phyloP scores from a whole-genome alignment of 2,888 invertebrate genomes.

The Philereme vetulata region DNA sequence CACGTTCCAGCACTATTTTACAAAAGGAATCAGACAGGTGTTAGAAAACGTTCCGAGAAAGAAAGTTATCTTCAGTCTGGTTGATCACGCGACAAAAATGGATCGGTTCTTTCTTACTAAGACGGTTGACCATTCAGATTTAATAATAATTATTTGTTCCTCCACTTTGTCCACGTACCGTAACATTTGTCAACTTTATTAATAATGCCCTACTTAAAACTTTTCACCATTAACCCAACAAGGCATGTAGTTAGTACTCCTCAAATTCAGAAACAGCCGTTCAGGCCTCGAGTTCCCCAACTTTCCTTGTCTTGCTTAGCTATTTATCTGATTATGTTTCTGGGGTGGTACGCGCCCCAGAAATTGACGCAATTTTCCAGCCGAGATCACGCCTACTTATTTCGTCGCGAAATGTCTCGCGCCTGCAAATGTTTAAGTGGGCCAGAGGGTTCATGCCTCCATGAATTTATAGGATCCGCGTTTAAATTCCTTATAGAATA shows the following conservation, averaged over 20 bases:
- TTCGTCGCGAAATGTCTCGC: constrained; percentile 67
- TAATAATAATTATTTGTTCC: background rate
- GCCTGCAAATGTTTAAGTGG: constrained; percentile 60
- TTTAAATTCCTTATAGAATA: constrained; percentile 63
- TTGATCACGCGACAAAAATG: constrained; percentile 29
- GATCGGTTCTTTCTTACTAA: constrained; percentile 1
- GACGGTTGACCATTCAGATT: background rate
- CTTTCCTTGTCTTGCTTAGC: constrained; percentile 53
- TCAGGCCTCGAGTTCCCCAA: constrained; percentile 38
- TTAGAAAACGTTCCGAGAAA: constrained; percentile 32
- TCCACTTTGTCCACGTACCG: background rate
- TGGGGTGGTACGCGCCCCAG: constrained; percentile 55
- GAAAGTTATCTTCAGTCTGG: constrained; percentile 36
- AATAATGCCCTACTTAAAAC: constrained; percentile 9
- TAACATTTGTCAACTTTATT: constrained; percentile 3
- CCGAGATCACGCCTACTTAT: constrained; percentile 71
- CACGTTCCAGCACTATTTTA: constrained; percentile 27
- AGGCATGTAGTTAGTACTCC: constrained; percentile 8
- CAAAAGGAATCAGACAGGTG: constrained; percentile 34
- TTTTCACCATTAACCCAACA: constrained; percentile 12
- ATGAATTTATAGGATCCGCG: constrained; percentile 55
- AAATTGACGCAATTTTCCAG: constrained; percentile 78
- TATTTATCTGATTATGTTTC: constrained; percentile 65
- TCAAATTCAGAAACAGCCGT: constrained; percentile 31
- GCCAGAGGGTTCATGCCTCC: constrained; percentile 56